Base-by-base conservation (phyloP, 2,113 vertebrate species). In the Melanotaenia duboulayi region DNA sequence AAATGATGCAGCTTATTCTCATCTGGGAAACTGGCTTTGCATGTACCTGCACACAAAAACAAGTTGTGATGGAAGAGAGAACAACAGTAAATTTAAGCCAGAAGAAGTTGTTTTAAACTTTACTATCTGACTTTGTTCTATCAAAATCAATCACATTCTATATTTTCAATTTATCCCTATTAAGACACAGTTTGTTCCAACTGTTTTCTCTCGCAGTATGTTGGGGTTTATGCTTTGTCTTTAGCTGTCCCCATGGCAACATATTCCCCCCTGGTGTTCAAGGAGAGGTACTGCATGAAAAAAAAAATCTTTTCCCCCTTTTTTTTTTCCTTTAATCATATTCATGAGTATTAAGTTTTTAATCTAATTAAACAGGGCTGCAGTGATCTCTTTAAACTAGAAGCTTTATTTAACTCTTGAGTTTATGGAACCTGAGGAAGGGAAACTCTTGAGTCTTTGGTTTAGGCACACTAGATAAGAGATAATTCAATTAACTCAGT, bases 1-100 rank as follows among this genome's bases (percentile, higher is more conserved):
- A 98, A 98, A 89, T 96, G 95, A 88, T 98, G 96, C 51, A 98
- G 95, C 89, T 97, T 96, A 94, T 98, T 95, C 72, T 96, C 96
- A 60, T 98, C 97, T 39, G 96, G 95, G 90, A 98, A 98, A 87
- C 94, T 95, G 92, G 97, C 95, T 95, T 96, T 96, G 89, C 97
- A 98, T 0, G 97, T 98, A 94, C 94, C 97, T 98, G 92, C 51
- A 78, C 81, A 86, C 32, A n/a, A 56, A 59, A 17, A 42, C 28
- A 28, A 28, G 6, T 28, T 28, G 28, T 28, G 28, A 28, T 28
- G 28, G 55, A 8, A 54, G 55, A 32, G 16, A 32, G 0, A 69
- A 2, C 22, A 5, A 65, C 14, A 58, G 6, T 23, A 4, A 54
- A 12, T 58, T 40, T 40, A 32, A 76, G 12, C 5, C 25, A 65